Conservation (phyloP, 1,140 invertebrate species). For the Portunus trituberculatus region DNA sequence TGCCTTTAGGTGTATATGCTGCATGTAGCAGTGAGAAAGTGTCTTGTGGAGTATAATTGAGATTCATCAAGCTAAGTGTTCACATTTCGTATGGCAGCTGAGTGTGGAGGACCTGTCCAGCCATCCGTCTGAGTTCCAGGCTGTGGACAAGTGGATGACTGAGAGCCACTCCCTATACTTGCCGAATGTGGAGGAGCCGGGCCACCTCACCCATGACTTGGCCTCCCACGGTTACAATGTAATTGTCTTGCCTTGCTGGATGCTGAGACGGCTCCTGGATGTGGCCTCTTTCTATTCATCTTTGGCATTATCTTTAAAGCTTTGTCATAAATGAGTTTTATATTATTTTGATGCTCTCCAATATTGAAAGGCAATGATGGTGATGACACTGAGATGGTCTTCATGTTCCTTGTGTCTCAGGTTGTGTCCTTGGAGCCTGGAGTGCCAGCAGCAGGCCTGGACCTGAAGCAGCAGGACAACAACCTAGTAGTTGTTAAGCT, state of each 20-base stretch:
- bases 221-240: slow-evolving; percentile 75
- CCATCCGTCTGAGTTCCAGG: slow-evolving; percentile 63
- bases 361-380: no score
- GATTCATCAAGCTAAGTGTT: no score
- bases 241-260: not conserved
- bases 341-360: no score
- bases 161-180: slow-evolving; percentile 74
- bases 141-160: slow-evolving; percentile 73
- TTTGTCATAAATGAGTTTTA: no score
- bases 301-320: not conserved
- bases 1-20: no score
- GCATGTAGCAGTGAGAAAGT: no score
- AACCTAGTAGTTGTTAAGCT: slow-evolving; percentile 77
- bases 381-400: no score
- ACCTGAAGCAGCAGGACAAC: slow-evolving; percentile 68
- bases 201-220: slow-evolving; percentile 69
- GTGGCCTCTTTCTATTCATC: not conserved
- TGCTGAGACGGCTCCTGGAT: not conserved
- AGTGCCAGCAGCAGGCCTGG: slow-evolving; percentile 66
- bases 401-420: slow-evolving; percentile 39
- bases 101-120: slow-evolving; percentile 76
- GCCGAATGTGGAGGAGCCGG: slow-evolving; percentile 71
- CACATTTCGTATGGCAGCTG: slow-evolving; percentile 49
- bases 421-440: slow-evolving; percentile 71
- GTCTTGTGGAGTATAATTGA: no score